A percentile compares a stretch with the other conserved stretches of the same genome.
phyloP scores from a whole-genome alignment of 1,140 invertebrate genomes.

The Rhizoglyphus robini region DNA sequence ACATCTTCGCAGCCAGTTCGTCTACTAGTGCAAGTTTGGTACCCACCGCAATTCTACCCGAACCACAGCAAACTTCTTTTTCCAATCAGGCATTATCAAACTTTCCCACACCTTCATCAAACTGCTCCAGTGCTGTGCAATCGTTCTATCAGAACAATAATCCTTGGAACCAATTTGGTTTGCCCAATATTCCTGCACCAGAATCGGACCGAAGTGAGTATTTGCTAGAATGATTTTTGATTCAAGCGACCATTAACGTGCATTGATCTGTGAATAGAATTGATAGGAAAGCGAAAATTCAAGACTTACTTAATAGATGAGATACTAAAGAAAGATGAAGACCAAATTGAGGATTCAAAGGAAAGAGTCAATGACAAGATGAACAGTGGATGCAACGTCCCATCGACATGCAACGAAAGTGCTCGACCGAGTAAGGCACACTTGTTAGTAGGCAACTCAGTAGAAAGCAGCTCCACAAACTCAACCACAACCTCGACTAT shows the following conservation, averaged over 20 bases:
- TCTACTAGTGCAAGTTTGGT: background rate
- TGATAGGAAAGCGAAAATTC: slow-evolving; percentile 12
- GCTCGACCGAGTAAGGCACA: background rate
- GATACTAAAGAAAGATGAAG: slow-evolving; percentile 18
- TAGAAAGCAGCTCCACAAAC: background rate
- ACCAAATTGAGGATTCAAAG: background rate
- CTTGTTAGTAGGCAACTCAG: background rate
- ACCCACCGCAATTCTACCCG: too few relatives aligned
- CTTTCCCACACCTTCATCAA: background rate
- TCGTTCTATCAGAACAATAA: background rate
- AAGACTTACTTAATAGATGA: slow-evolving; percentile 22
- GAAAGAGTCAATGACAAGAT: background rate
- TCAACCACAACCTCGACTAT: too few relatives aligned
- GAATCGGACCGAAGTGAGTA: too few relatives aligned
- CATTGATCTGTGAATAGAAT: slow-evolving; percentile 35
- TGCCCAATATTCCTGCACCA: too few relatives aligned
- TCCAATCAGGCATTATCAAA: background rate
- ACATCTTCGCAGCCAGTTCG: background rate
- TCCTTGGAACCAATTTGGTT: slow-evolving; percentile 24
- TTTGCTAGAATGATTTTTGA: too few relatives aligned
- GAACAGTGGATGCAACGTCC: background rate
- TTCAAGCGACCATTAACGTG: slow-evolving; percentile 27
- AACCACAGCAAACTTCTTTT: background rate
- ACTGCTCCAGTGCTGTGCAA: background rate
- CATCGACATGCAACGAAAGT: background rate